Conservation (phyloP, 2,888 invertebrate species). For the Drosophila meridionalis region DNA sequence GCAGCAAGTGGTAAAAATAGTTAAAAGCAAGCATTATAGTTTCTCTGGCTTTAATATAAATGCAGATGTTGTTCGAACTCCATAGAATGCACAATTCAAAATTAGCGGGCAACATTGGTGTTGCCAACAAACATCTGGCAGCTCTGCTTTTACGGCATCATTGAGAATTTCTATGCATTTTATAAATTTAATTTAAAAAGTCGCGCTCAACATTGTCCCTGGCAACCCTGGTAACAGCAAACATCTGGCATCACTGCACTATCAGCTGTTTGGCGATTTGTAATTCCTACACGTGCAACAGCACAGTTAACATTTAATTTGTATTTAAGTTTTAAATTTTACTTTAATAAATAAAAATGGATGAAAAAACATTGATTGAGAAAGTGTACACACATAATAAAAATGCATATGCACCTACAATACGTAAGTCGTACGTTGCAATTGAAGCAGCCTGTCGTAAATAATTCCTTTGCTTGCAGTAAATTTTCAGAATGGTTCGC, state of each 20-base stretch:
- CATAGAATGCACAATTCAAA: constrained; percentile 36
- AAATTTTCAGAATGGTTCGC: constrained; percentile 82
- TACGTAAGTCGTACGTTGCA: constrained; percentile 65
- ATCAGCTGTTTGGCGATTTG: constrained; percentile 43
- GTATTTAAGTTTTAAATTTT: constrained; percentile 13
- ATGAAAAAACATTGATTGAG: constrained; percentile 70
- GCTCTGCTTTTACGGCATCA: background rate
- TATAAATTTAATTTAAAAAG: constrained; percentile 11
- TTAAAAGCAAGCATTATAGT: constrained; percentile 87
- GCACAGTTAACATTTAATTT: constrained; percentile 5
- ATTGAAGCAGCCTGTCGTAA: background rate
- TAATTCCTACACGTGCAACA: constrained; percentile 62
- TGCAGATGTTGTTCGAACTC: constrained; percentile 60
- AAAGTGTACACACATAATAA: constrained; percentile 49
- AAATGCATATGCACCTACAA: constrained; percentile 56
- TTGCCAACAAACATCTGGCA: constrained; percentile 16
- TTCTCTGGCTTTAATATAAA: constrained; percentile 77
- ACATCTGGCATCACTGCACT: constrained; percentile 26
- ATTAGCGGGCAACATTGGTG: constrained; percentile 12
- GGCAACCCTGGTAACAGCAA: constrained; percentile 17
- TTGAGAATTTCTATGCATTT: background rate
- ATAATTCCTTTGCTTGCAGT: constrained; percentile 59
- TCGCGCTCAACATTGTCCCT: background rate
- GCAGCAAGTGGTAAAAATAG: constrained; percentile 89
- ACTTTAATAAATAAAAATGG: constrained; percentile 56